These are phyloP conservation scores for Vireo griseus DNA, from an alignment of 2,797 vertebrate species.

Conservation along the genomic window DNA sequence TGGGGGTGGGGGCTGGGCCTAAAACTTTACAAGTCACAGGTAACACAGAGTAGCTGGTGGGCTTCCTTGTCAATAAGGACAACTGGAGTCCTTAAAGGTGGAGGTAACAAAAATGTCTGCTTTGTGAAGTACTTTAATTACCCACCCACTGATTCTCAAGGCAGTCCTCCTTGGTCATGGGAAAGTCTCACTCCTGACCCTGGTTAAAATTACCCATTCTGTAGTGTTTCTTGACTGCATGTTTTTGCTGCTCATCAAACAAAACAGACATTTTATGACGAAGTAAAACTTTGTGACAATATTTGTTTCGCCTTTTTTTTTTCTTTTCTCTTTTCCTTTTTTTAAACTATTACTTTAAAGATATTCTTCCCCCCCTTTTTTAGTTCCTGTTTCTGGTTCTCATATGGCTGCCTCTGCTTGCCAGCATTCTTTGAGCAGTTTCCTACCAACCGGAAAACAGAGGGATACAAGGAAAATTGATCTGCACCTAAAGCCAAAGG, in stretches of 20 bases:
- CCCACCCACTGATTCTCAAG: background rate
- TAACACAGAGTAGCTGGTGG: background rate
- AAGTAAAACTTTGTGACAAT: background rate
- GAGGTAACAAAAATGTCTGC: background rate
- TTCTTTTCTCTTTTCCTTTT: background rate
- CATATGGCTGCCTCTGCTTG: constrained; percentile 55
- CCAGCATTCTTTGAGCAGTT: constrained; percentile 60
- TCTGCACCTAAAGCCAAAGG: constrained; percentile 76
- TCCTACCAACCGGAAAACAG: constrained; percentile 63
- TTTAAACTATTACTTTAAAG: constrained; percentile 42
- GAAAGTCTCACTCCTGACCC: background rate
- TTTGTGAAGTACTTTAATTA: background rate
- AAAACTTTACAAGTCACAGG: fast-evolving
- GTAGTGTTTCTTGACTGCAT: background rate
- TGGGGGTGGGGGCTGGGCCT: background rate
- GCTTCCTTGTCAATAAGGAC: background rate
- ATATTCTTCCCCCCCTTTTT: constrained; percentile 38
- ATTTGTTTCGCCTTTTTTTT: background rate
- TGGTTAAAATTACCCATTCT: background rate
- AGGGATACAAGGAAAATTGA: constrained; percentile 76
- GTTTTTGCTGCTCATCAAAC: background rate
- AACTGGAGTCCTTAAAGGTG: background rate
- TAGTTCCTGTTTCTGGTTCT: constrained; percentile 66
- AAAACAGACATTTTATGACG: background rate
- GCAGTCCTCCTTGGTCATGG: background rate